Evolutionary conservation across 2,797 vertebrate genomes (phyloP).

Genomic region (Nothura maculosa): DNA sequence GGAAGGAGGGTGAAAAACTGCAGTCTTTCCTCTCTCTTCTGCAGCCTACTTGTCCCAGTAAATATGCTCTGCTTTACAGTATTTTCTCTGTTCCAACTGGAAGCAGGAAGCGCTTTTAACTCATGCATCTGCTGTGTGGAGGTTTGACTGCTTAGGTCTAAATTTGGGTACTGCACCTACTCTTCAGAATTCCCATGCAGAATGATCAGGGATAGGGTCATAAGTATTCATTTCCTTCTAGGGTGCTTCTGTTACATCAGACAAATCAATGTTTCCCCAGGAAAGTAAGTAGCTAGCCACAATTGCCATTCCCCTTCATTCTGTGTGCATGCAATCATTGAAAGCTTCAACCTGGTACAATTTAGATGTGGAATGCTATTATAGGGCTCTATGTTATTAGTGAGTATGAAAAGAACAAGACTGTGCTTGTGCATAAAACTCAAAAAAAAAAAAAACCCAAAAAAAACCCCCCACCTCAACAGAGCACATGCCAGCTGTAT

Average conservation of each 20-base stretch:
- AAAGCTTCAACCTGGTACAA: background rate
- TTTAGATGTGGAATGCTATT: background rate
- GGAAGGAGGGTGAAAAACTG: background rate
- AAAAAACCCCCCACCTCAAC: background rate
- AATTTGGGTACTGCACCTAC: background rate
- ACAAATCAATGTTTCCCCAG: background rate
- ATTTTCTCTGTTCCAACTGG: background rate
- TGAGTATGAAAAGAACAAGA: background rate
- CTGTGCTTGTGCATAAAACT: background rate
- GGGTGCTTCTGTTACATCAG: background rate
- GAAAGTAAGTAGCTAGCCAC: background rate
- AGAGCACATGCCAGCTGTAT: background rate
- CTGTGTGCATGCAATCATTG: background rate
- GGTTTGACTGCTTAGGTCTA: background rate
- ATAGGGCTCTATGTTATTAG: background rate
- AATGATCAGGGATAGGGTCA: background rate
- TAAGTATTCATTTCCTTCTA: background rate
- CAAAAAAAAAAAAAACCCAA: too few relatives aligned
- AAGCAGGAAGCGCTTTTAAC: background rate
- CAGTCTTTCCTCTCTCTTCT: background rate
- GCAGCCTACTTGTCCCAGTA: background rate
- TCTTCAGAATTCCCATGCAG: background rate
- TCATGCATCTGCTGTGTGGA: background rate
- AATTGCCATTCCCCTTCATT: background rate
- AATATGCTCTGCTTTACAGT: background rate